Percentiles rank a stretch among this genome's conserved stretches.
Evolutionary conservation across 2,113 vertebrate species (phyloP).

Genomic region (Butastur rufipennis): DNA sequence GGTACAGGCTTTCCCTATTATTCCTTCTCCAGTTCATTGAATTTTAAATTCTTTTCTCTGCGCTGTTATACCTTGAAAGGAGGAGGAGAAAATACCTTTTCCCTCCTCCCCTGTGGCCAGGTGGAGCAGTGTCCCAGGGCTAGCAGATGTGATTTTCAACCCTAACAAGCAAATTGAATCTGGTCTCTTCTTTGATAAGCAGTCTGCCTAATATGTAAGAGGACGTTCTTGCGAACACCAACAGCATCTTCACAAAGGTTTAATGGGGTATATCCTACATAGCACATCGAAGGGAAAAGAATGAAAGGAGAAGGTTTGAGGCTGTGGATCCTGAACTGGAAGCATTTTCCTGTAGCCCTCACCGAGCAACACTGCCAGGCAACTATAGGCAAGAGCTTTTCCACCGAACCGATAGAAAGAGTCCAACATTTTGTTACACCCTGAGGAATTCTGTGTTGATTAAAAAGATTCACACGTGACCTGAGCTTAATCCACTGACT

Average conservation of each 20-base stretch:
- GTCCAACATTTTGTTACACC: background rate
- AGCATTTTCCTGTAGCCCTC: background rate
- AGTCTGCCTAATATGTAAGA: background rate
- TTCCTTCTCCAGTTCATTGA: background rate
- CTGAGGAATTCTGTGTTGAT: background rate
- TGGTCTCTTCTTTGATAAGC: background rate
- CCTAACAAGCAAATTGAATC: background rate
- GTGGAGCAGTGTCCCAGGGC: background rate
- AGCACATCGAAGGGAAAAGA: background rate
- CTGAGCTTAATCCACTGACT: background rate
- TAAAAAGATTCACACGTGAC: background rate
- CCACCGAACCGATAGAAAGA: background rate
- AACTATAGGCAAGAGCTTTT: background rate
- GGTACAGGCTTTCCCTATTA: background rate
- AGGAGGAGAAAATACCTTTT: background rate
- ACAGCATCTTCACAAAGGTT: background rate
- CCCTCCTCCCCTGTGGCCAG: background rate
- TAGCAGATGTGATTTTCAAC: background rate
- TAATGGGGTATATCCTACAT: background rate
- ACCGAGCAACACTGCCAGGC: background rate
- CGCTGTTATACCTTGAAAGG: background rate
- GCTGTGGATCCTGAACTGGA: background rate
- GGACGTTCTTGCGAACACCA: background rate
- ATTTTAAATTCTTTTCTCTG: background rate
- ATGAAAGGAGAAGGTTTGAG: background rate